A percentile compares a stretch with the other conserved stretches of the same genome.
Evolutionary conservation across 2,888 invertebrate genomes (phyloP).

Genomic region (Tigriopus californicus): DNA sequence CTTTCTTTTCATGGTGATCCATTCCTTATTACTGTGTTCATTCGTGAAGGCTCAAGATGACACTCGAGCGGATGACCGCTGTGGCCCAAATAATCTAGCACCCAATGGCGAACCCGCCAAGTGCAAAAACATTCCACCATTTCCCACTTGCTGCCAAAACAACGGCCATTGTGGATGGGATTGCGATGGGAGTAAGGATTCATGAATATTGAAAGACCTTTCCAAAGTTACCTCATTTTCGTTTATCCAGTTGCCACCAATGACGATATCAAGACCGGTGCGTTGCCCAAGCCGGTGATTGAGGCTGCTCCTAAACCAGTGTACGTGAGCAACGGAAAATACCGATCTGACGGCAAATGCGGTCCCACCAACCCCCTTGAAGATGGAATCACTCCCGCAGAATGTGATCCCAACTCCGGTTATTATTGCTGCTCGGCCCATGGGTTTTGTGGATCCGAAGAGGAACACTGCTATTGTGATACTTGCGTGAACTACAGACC

Average conservation of each 20-base stretch:
- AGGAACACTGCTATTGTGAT: constrained; percentile 14
- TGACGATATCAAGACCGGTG: not conserved
- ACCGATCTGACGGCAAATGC: constrained; percentile 4
- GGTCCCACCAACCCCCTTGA: constrained; percentile 5
- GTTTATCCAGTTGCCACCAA: not conserved
- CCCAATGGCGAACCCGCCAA: constrained; percentile 10
- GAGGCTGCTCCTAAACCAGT: not conserved
- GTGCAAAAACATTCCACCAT: constrained; percentile 13
- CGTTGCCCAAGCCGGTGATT: not conserved
- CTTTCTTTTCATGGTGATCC: too few species aligned
- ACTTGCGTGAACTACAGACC: constrained; percentile 16
- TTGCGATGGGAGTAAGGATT: constrained; percentile 11
- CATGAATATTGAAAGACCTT: too few species aligned
- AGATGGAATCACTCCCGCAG: constrained; percentile 10
- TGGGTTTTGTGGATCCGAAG: constrained; percentile 3
- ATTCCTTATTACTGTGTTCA: too few species aligned
- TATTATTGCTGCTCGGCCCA: constrained; percentile 11
- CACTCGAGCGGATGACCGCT: constrained; percentile 1
- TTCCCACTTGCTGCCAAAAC: constrained; percentile 14
- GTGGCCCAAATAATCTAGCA: constrained; percentile 5
- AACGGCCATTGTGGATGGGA: constrained; percentile 16
- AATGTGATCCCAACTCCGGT: constrained; percentile 14
- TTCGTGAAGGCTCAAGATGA: too few species aligned
- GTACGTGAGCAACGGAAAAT: not conserved
- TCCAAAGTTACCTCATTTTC: too few species aligned